phyloP scores from a whole-genome alignment of 1,140 invertebrate genomes.

The Cotesia glomerata region DNA sequence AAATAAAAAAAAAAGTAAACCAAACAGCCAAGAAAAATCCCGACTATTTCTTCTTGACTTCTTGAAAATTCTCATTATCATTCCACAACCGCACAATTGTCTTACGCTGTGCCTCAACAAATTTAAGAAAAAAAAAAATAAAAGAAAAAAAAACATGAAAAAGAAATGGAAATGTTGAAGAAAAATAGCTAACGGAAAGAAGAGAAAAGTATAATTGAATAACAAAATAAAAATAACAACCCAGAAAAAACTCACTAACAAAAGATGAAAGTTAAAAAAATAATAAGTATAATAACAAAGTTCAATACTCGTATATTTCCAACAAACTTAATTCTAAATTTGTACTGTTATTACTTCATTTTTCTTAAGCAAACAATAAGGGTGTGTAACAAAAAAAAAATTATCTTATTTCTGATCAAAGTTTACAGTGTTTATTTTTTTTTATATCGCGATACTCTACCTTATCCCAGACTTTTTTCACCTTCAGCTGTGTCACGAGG shows the following conservation, averaged over 20 bases:
- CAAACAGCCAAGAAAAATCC: not conserved
- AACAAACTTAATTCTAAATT: not conserved
- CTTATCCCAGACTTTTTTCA: not conserved
- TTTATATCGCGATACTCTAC: not conserved
- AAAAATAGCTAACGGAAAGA: not conserved
- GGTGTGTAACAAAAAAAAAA: not conserved
- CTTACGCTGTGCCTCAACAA: not conserved
- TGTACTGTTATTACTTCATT: too few relatives aligned
- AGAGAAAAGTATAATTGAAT: not conserved
- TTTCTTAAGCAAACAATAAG: too few relatives aligned
- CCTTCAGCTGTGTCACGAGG: constrained; percentile 12
- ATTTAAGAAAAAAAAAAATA: not conserved
- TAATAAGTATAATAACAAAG: too few relatives aligned
- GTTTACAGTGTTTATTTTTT: not conserved
- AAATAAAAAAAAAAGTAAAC: not conserved
- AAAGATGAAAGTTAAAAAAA: not conserved
- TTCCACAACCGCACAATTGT: not conserved
- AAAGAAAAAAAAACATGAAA: not conserved
- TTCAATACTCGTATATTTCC: too few relatives aligned
- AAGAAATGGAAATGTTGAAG: not conserved
- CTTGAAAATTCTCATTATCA: constrained; percentile 15
- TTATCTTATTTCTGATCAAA: constrained; percentile 2
- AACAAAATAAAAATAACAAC: not conserved
- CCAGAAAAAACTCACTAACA: too few relatives aligned
- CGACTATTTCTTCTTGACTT: not conserved